Evolutionary conservation across 2,797 vertebrate species (phyloP), one percentile per base, ranked within the genome.

Genomic region (Smutsia temminckii): DNA sequence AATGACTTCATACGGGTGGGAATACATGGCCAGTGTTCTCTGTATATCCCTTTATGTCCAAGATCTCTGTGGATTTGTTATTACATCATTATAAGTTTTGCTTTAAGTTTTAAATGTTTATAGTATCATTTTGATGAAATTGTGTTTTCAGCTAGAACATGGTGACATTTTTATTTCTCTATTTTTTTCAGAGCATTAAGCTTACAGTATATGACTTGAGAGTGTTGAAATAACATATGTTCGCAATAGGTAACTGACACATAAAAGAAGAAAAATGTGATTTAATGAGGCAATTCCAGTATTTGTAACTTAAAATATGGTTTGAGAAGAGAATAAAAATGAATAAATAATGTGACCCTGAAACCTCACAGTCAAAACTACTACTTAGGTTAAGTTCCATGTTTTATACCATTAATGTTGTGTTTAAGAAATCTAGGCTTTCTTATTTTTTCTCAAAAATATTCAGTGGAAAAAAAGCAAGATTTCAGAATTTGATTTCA

Each of bases 201-300:
- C 63, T 96, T 97, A 37, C 71, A 97, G 72, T 77, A 85, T 91
- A 61, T 69, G 92, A 97, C 93, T 97, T 93, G 72, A 96, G 97
- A 97, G 89, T 98, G 63, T 95, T 95, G 94, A 96, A 51, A 89
- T 98, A 97, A 96, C 98, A 98, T 98, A 97, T 98, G 98, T 98
- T 98, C 97, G 97, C 96, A 98, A 98, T 98, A 98, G 97, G 96
- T 97, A 98, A 95, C 95, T 98, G 97, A 98, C 97, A 98, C 93
- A 97, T 98, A 97, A 98, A 98, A 98, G 96, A 97, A 96, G 97
- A 98, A 94, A 95, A 97, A 97, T 96, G 94, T 98, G 98, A 98
- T 98, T 98, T 98, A 98, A 98, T 97, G 98, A 97, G 97, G 97
- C 94, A 98, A 96, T 98, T 98, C 98, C 96, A 97, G 95, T 97